Evolutionary conservation across 2,113 vertebrate genomes (phyloP), one percentile per base, ranked within the genome.

Genomic region (Fulica atra): DNA sequence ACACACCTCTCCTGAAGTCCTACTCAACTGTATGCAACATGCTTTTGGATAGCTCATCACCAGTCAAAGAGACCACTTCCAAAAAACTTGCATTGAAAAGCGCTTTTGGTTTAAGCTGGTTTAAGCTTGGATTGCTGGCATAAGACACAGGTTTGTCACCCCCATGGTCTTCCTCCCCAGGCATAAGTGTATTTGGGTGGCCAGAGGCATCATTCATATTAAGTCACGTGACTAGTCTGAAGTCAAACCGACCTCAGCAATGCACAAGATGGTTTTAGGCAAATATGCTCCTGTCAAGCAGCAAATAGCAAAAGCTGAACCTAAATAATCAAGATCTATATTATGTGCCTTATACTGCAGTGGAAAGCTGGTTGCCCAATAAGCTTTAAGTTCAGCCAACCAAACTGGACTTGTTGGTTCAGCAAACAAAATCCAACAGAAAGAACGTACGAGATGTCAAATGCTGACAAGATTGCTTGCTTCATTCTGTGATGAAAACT

Each of bases 401-500:
- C 28, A 79, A 81, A 64, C 35, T 35, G 33, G 38, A 79, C 23
- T 42, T 36, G 50, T 54, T 51, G 40, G 46, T 66, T 66, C 72
- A 81, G 60, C 51, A 91, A 86, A 86, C 26, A 70, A 63, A 38
- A 90, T 36, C 50, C 36, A 86, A 56, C 42, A 68, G 54, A 57
- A 83, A 61, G 36, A 90, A 81, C 0, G 0, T 7, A 86, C 2
- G 26, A 84, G 64, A 74, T 35, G 28, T 66, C 35, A 81, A 78
- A 88, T 31, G 50, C 29, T 91, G 68, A 90, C 64, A 81, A 54
- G 76, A 70, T 2, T 51, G 19, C 83, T 93, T 83, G 54, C 64
- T 83, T 92, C 83, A 50, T 60, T 88, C 78, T 77, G n/a, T 60
- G 54, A 91, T 33, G 38, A 81, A 94, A 94, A 92, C 77, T 86